These are phyloP conservation scores for Synergus laeviventris DNA, from an alignment of 2,888 invertebrate genomes.

Conservation along the genomic window DNA sequence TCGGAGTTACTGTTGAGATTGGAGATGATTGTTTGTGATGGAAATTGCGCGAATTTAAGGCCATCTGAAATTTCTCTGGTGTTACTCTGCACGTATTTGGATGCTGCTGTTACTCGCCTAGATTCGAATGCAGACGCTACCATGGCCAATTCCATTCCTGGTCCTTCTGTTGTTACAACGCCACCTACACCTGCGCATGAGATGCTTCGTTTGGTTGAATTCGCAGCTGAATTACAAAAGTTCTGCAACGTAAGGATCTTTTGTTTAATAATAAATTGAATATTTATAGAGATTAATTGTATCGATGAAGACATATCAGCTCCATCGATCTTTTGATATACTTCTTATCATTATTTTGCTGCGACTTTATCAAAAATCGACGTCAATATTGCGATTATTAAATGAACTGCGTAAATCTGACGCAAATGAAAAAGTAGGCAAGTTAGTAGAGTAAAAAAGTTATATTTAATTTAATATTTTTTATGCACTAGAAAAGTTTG, in stretches of 20 bases:
- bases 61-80: slow-evolving; percentile 88
- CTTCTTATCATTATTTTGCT: too few relatives aligned
- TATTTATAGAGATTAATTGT: neutral
- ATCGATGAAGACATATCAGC: neutral
- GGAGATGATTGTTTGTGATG: slow-evolving; percentile 87
- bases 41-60: slow-evolving; percentile 84
- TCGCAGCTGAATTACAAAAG: slow-evolving; percentile 84
- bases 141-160: slow-evolving; percentile 52
- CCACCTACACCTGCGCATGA: slow-evolving; percentile 75
- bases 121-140: slow-evolving; percentile 69
- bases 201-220: slow-evolving; percentile 82
- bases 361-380: too few relatives aligned
- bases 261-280: neutral
- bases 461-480: too few relatives aligned
- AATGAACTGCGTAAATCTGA: too few relatives aligned
- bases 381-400: too few relatives aligned
- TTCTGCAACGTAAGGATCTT: slow-evolving; percentile 80
- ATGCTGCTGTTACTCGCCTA: slow-evolving; percentile 76
- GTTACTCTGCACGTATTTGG: slow-evolving; percentile 85
- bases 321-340: neutral
- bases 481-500: too few relatives aligned
- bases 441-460: too few relatives aligned
- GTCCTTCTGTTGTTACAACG: slow-evolving; percentile 57
- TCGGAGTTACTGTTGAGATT: slow-evolving; percentile 82
- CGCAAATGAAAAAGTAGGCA: too few relatives aligned